A percentile compares a stretch with the other conserved stretches of the same genome.
phyloP scores from a whole-genome alignment of 2,888 invertebrate species.

The Cacoxenus indagator region DNA sequence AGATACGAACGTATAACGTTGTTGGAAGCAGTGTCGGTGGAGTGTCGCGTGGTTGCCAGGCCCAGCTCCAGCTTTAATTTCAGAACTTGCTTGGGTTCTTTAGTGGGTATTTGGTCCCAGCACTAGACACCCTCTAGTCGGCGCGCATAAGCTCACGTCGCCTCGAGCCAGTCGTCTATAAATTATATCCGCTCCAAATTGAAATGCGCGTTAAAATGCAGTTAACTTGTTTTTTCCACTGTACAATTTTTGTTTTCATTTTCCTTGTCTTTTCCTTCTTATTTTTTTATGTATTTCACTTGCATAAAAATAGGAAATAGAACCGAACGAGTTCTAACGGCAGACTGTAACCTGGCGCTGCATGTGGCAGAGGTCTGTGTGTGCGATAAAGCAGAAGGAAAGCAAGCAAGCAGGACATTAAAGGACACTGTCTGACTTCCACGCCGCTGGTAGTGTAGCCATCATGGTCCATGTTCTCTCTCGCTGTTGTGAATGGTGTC shows the following conservation, averaged over 20 bases:
- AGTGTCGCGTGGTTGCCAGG: not conserved
- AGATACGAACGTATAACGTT: constrained; percentile 54
- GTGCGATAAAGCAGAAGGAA: constrained; percentile 39
- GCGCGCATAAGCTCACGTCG: constrained; percentile 2
- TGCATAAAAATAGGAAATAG: constrained; percentile 5
- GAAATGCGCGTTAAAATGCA: constrained; percentile 70
- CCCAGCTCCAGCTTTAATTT: not conserved
- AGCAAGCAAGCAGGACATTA: constrained; percentile 35
- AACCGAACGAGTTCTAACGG: too few species aligned
- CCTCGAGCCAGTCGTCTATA: constrained; percentile 66
- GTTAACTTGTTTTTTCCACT: constrained; percentile 61
- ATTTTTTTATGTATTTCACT: not conserved
- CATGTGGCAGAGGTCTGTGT: not conserved
- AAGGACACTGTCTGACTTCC: constrained; percentile 26
- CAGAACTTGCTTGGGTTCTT: not conserved
- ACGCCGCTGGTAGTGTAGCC: constrained; percentile 14
- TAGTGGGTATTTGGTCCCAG: not conserved
- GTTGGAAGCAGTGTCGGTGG: constrained; percentile 36
- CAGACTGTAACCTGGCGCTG: not conserved
- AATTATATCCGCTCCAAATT: constrained; percentile 70
- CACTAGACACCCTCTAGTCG: too few species aligned
- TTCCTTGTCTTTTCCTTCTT: not conserved
- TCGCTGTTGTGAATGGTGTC: constrained; percentile 18
- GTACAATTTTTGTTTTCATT: not conserved
- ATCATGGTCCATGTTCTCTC: not conserved